Evolutionary conservation across 2,888 invertebrate genomes (phyloP).

Genomic region (Phaedon cochleariae): DNA sequence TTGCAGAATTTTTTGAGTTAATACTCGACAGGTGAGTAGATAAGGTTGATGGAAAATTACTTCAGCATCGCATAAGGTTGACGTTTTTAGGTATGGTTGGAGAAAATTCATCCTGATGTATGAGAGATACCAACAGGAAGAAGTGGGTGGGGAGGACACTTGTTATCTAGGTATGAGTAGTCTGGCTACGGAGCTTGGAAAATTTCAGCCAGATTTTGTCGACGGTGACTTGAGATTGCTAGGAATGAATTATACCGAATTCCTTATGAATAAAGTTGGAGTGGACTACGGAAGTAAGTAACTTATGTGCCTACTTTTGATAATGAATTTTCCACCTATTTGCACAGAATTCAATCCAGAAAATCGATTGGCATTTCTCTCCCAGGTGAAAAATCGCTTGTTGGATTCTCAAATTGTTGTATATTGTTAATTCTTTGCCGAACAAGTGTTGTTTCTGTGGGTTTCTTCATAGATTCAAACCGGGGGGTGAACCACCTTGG

Average conservation of each 20-base stretch:
- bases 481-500: no score
- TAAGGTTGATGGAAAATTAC: slow-evolving; percentile 29
- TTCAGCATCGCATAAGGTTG: neutral
- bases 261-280: slow-evolving; percentile 72
- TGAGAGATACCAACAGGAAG: slow-evolving; percentile 74
- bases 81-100: slow-evolving; percentile 74
- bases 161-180: slow-evolving; percentile 82
- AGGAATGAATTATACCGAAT: slow-evolving; percentile 67
- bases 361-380: no score
- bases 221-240: slow-evolving; percentile 71
- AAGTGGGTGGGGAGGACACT: slow-evolving; percentile 74
- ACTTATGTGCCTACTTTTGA: no score
- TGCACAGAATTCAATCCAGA: no score
- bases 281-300: slow-evolving; percentile 77
- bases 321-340: no score
- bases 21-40: slow-evolving; percentile 72
- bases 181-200: slow-evolving; percentile 66
- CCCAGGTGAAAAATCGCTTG: no score
- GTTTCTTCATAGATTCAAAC: no score
- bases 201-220: slow-evolving; percentile 61
- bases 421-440: no score
- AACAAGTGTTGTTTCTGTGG: no score
- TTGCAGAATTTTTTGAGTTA: slow-evolving; percentile 75
- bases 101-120: slow-evolving; percentile 76
- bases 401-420: no score